Conservation (phyloP, 2,113 vertebrate species). For the Gambusia affinis region DNA sequence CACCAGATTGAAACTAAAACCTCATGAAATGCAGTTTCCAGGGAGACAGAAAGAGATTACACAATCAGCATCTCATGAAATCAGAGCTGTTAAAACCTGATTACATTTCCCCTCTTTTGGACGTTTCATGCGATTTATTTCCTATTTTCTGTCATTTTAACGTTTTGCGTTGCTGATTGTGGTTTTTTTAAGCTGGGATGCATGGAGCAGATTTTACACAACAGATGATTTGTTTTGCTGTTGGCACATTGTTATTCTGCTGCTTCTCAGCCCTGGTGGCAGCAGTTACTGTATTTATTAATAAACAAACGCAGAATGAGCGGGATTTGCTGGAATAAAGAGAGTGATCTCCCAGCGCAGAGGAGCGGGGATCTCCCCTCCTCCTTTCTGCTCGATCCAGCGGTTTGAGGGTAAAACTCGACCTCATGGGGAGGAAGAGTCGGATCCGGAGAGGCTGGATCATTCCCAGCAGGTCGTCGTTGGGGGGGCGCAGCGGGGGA, state of each 20-base stretch:
- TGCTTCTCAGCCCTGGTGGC: background rate
- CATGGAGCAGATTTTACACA: background rate
- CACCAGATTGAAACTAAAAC: background rate
- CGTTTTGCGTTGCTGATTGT: background rate
- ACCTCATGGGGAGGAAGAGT: conserved; percentile 47
- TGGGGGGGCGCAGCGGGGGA: conserved; percentile 59
- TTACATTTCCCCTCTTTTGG: background rate
- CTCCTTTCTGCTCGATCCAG: conserved; percentile 43
- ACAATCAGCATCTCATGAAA: conserved; percentile 20
- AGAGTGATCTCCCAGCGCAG: conserved; percentile 53
- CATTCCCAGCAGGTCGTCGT: conserved; percentile 68
- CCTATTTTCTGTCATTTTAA: background rate
- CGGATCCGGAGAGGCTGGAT: conserved; percentile 72
- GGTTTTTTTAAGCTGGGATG: background rate
- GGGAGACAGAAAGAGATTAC: conserved; percentile 39
- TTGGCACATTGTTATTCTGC: background rate
- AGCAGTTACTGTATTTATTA: no score
- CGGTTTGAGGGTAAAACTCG: conserved; percentile 48
- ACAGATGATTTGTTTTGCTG: background rate
- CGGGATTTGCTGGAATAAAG: conserved; percentile 1
- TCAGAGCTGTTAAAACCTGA: conserved; percentile 3
- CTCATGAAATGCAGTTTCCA: conserved; percentile 30
- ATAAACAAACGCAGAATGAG: background rate
- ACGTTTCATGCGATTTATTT: background rate
- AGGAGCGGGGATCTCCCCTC: conserved; percentile 53